Conservation (phyloP, 1,140 invertebrate species). For the Leptinotarsa lineolata region DNA sequence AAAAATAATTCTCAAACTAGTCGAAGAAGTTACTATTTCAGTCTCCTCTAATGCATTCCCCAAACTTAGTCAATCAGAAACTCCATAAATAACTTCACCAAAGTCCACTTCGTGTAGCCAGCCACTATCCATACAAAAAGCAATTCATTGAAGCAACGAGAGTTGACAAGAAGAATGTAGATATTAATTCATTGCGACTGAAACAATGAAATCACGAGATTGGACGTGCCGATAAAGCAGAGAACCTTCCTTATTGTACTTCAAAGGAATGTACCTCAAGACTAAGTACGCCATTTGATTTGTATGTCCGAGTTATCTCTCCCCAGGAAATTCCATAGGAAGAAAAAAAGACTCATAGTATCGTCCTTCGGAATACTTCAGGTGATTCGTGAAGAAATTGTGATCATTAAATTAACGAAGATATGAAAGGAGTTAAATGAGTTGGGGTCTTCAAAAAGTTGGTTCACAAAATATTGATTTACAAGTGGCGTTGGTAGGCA, state of each 20-base stretch:
- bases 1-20: background rate
- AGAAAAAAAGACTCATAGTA: background rate
- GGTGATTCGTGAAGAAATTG: background rate
- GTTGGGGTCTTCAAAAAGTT: too few relatives aligned
- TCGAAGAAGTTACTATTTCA: background rate
- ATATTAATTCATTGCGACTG: slow-evolving; percentile 40
- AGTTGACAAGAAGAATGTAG: slow-evolving; percentile 41
- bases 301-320: slow-evolving; percentile 34
- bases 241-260: slow-evolving; percentile 38
- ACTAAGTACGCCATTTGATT: slow-evolving; percentile 28
- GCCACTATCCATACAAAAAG: background rate
- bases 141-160: slow-evolving; percentile 33
- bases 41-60: background rate
- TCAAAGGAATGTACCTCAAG: slow-evolving; percentile 17
- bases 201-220: slow-evolving; percentile 41
- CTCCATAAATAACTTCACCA: background rate
- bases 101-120: background rate
- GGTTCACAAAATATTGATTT: too few relatives aligned
- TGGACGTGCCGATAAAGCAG: slow-evolving; percentile 37
- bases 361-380: background rate
- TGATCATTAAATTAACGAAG: too few relatives aligned
- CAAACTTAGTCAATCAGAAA: background rate
- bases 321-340: slow-evolving; percentile 30
- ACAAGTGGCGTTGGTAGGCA: too few relatives aligned
- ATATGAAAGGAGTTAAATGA: too few relatives aligned